Evolutionary conservation across 1,140 invertebrate genomes (phyloP).

Genomic region (Zaprionus kolodkinae): DNA sequence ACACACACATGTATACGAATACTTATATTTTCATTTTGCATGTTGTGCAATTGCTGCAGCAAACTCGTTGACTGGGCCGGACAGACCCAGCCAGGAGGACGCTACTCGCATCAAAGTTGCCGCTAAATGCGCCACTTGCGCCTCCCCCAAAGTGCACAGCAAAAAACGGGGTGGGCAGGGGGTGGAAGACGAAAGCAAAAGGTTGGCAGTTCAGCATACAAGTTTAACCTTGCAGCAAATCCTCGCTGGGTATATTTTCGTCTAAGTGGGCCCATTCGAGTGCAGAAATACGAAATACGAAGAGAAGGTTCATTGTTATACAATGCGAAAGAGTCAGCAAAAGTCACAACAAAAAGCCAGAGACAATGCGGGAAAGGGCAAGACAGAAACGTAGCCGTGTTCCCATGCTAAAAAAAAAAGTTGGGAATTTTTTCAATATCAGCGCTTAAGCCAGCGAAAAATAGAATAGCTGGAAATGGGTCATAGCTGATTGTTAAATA

Average conservation of each 20-base stretch:
- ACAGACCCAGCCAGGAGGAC: not conserved
- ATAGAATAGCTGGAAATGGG: not conserved
- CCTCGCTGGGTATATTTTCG: constrained; percentile 21
- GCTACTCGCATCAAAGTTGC: constrained; percentile 43
- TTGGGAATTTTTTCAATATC: not conserved
- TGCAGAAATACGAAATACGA: constrained; percentile 16
- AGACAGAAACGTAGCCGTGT: not conserved
- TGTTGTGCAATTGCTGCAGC: constrained; percentile 36
- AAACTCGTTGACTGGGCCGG: constrained; percentile 1
- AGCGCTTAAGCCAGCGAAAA: not conserved
- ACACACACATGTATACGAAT: not conserved
- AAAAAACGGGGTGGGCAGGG: not conserved
- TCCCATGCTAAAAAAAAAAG: not conserved
- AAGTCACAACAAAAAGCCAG: constrained; percentile 9
- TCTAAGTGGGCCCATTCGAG: constrained; percentile 8
- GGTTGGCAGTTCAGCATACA: not conserved
- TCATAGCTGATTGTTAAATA: not conserved
- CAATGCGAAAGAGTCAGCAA: constrained; percentile 23
- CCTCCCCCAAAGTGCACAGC: constrained; percentile 38
- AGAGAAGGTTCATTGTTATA: constrained; percentile 22
- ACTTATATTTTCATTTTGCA: constrained; percentile 53
- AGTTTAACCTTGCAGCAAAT: constrained; percentile 28
- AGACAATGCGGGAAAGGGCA: not conserved
- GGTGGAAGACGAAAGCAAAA: too few relatives aligned
- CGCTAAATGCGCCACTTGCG: constrained; percentile 41